Evolutionary conservation across 1,140 invertebrate species (phyloP).

Genomic region (Sycobia sp.): DNA sequence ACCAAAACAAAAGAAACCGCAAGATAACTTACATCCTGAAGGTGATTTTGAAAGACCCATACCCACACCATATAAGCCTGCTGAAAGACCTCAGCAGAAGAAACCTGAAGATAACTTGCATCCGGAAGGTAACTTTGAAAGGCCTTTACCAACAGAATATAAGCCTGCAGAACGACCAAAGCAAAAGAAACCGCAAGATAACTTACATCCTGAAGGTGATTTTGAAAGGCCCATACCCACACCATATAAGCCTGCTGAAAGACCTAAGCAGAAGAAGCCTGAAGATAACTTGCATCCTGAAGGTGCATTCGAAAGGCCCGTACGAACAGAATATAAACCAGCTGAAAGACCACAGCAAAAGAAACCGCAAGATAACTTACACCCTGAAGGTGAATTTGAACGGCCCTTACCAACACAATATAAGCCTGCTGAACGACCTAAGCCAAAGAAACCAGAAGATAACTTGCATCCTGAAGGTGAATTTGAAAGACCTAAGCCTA

Average conservation of each 20-base stretch:
- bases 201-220: constrained; percentile 62
- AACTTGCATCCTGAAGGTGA: constrained; percentile 67
- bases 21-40: constrained; percentile 63
- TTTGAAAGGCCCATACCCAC: constrained; percentile 56
- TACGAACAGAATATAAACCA: constrained; percentile 52
- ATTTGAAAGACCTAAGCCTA: constrained; percentile 62
- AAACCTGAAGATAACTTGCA: constrained; percentile 65
- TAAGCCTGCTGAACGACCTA: constrained; percentile 57
- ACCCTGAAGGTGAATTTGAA: constrained; percentile 68
- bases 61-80: constrained; percentile 64
- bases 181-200: constrained; percentile 61
- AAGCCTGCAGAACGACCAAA: constrained; percentile 45
- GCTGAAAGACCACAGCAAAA: constrained; percentile 65
- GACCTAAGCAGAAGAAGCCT: constrained; percentile 61
- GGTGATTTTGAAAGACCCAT: constrained; percentile 41
- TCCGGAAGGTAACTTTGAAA: constrained; percentile 63
- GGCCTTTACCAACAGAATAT: constrained; percentile 48
- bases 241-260: constrained; percentile 54
- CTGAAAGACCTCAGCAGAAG: constrained; percentile 62
- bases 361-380: constrained; percentile 68
- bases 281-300: constrained; percentile 65
- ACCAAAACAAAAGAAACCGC: constrained; percentile 56
- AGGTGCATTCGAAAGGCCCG: constrained; percentile 63
- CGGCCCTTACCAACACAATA: constrained; percentile 52
- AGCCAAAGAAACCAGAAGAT: constrained; percentile 57